These are phyloP conservation scores for Panopea generosa DNA, from an alignment of 2,888 invertebrate genomes.

Conservation along the genomic window DNA sequence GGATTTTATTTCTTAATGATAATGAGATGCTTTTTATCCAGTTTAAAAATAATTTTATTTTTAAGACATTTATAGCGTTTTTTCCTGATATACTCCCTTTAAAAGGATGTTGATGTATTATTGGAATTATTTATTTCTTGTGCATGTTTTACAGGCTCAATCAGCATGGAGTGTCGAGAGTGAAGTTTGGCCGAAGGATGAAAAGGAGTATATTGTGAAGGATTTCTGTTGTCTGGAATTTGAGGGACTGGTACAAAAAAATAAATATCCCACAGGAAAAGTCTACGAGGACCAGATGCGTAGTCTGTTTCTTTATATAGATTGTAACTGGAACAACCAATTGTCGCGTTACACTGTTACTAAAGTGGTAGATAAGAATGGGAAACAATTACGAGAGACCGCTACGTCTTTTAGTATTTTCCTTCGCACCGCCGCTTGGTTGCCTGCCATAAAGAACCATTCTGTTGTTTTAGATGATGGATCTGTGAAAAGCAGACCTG, in stretches of 20 bases:
- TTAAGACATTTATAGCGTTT: too few relatives aligned
- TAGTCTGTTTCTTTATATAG: conserved; percentile 67
- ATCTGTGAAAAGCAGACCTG: conserved; percentile 4
- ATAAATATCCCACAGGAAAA: conserved; percentile 28
- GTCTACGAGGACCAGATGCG: conserved; percentile 74
- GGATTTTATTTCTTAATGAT: too few relatives aligned
- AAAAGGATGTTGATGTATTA: too few relatives aligned
- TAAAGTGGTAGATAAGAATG: conserved; percentile 59
- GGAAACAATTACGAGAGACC: conserved; percentile 59
- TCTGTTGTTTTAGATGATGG: conserved; percentile 29
- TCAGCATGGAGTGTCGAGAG: conserved; percentile 75
- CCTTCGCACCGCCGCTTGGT: conserved; percentile 73
- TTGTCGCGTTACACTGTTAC: conserved; percentile 61
- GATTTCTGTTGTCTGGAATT: conserved; percentile 80
- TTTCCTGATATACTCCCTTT: too few relatives aligned
- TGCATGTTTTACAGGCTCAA: conserved; percentile 23
- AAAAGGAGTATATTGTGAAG: conserved; percentile 65
- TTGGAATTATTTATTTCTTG: too few relatives aligned
- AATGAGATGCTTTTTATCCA: too few relatives aligned
- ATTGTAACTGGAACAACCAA: conserved; percentile 69
- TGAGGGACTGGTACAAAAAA: conserved; percentile 68
- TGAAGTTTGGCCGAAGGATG: conserved; percentile 67
- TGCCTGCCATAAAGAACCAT: conserved; percentile 71
- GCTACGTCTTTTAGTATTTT: conserved; percentile 78
- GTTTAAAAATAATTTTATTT: too few relatives aligned